These are phyloP conservation scores for Ophion slaviceki DNA, from an alignment of 2,888 invertebrate species.

Conservation along the genomic window DNA sequence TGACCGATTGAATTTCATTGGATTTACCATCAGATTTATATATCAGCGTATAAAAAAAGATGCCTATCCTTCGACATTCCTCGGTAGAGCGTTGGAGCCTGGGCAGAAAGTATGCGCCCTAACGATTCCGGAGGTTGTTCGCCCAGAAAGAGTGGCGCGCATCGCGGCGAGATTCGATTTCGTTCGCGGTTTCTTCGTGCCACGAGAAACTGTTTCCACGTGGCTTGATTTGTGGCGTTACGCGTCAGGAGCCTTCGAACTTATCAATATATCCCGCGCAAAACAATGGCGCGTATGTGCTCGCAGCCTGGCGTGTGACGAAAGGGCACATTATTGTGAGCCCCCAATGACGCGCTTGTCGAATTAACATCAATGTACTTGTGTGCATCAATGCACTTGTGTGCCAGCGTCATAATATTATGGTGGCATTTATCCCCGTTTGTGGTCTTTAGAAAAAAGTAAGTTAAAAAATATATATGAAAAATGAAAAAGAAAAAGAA, in stretches of 20 bases:
- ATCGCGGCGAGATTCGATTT: too few species aligned
- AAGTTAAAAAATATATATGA: background rate
- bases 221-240: conserved; percentile 23
- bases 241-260: conserved; percentile 21
- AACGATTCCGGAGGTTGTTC: background rate
- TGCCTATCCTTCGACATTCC: too few species aligned
- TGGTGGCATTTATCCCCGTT: conserved; percentile 1
- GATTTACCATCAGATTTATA: too few species aligned
- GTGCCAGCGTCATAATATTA: background rate
- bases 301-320: conserved; percentile 26
- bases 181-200: background rate
- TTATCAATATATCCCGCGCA: conserved; percentile 73
- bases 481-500: background rate
- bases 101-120: too few species aligned
- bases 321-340: conserved; percentile 68
- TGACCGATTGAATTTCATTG: too few species aligned
- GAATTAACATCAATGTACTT: conserved; percentile 57
- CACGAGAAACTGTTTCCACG: background rate
- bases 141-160: too few species aligned
- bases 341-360: conserved; percentile 76
- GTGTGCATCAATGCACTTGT: conserved; percentile 27
- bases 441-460: background rate
- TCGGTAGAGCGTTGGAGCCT: too few species aligned
- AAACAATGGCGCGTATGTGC: conserved; percentile 58
- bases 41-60: too few species aligned